A percentile compares a stretch with the other conserved stretches of the same genome.
These are phyloP conservation scores for Tethya wilhelma DNA, from an alignment of 37 sponge, comb jelly and placozoan species.

Conservation along the genomic window DNA sequence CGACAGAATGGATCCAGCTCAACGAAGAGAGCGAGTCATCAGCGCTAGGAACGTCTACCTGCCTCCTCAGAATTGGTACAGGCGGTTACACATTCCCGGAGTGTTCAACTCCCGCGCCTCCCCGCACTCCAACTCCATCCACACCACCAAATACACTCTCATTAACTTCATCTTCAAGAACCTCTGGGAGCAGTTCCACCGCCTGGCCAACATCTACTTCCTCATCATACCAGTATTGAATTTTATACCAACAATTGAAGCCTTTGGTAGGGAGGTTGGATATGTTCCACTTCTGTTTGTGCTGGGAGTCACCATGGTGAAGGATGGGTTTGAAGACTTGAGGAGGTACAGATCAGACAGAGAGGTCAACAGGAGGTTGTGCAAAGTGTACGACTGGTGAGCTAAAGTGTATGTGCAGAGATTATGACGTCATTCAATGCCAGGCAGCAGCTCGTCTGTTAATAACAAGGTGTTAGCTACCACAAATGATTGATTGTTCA, in stretches of 20 bases:
- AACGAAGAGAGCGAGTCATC: constrained; percentile 12
- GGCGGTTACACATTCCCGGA: constrained; percentile 26
- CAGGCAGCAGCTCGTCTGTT: too few relatives aligned
- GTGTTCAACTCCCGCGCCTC: constrained; percentile 21
- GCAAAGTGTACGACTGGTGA: constrained; percentile 58
- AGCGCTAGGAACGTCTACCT: constrained; percentile 24
- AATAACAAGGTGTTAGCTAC: too few relatives aligned
- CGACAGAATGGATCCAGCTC: too few relatives aligned
- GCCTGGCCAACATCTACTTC: constrained; percentile 87
- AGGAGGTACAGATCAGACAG: constrained; percentile 72
- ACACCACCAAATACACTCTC: constrained; percentile 83
- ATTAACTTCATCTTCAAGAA: constrained; percentile 86
- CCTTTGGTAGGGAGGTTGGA: constrained; percentile 69
- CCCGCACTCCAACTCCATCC: constrained; percentile 48
- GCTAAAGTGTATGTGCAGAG: too few relatives aligned
- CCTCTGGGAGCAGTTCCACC: constrained; percentile 88
- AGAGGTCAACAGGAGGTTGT: constrained; percentile 51
- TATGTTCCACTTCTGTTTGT: constrained; percentile 73
- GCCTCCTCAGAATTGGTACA: constrained; percentile 40
- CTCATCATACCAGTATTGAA: constrained; percentile 79
- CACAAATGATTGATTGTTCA: too few relatives aligned
- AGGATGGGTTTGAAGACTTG: constrained; percentile 85
- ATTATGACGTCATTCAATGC: too few relatives aligned
- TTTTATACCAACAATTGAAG: constrained; percentile 72
- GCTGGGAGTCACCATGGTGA: constrained; percentile 70